These are phyloP conservation scores for Synanthedon myopaeformis DNA, from an alignment of 2,888 invertebrate species.

Conservation along the genomic window DNA sequence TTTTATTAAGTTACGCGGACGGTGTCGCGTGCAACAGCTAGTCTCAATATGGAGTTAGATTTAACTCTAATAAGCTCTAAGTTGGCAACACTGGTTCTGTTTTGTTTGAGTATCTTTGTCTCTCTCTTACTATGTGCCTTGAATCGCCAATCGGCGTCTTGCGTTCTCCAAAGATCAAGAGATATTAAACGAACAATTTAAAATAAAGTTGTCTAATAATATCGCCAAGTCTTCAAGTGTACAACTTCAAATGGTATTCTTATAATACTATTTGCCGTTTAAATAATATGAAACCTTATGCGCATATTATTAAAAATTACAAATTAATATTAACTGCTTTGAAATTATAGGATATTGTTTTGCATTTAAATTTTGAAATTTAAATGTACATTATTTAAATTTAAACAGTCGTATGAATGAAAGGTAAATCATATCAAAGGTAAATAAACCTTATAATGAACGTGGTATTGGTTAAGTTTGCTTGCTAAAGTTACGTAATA, in stretches of 20 bases:
- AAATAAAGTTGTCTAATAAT: slow-evolving; percentile 18
- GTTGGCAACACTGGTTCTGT: too few relatives aligned
- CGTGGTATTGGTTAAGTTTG: slow-evolving; percentile 15
- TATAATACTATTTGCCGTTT: slow-evolving; percentile 13
- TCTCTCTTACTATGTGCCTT: slow-evolving; percentile 4
- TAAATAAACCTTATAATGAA: slow-evolving; percentile 10
- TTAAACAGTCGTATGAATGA: slow-evolving; percentile 3
- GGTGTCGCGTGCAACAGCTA: too few relatives aligned
- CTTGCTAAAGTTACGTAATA: slow-evolving; percentile 2
- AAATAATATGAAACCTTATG: background rate
- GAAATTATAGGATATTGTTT: background rate
- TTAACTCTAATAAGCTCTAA: too few relatives aligned
- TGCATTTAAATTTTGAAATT: too few relatives aligned
- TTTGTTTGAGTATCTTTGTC: too few relatives aligned
- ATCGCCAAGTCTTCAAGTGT: too few relatives aligned
- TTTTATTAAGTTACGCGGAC: too few relatives aligned
- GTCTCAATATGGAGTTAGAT: too few relatives aligned
- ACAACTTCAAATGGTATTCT: slow-evolving; percentile 19
- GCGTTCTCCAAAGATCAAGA: slow-evolving; percentile 42
- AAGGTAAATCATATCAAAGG: slow-evolving; percentile 6
- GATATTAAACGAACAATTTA: slow-evolving; percentile 38
- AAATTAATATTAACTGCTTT: background rate
- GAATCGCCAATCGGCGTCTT: slow-evolving; percentile 32
- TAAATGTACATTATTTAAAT: background rate
- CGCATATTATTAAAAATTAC: background rate